A percentile compares a stretch with the other conserved stretches of the same genome.
Evolutionary conservation across 2,888 invertebrate genomes (phyloP).

Genomic region (Argyresthia goedartella): DNA sequence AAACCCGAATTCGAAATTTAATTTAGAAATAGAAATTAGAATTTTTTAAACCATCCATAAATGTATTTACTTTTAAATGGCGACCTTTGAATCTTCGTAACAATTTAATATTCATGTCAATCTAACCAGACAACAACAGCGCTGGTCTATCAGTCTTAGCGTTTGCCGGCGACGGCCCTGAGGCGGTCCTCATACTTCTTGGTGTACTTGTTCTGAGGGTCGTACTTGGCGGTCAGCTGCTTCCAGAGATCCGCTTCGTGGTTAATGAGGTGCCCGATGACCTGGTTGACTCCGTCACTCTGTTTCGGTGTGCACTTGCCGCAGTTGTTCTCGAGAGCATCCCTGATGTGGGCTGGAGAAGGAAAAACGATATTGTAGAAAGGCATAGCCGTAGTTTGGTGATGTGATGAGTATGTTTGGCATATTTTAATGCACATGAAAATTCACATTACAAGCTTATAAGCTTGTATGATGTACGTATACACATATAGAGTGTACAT

Average conservation of each 20-base stretch:
- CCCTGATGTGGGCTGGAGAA: slow-evolving; percentile 14
- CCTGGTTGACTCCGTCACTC: slow-evolving; percentile 11
- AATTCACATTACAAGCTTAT: no score
- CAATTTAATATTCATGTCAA: no score
- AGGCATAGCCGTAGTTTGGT: background rate
- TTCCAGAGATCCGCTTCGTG: slow-evolving; percentile 25
- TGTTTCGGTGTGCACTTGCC: slow-evolving; percentile 17
- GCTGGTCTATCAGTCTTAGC: no score
- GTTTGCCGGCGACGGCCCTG: background rate
- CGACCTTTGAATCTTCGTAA: no score
- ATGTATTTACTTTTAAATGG: no score
- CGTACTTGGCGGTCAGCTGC: slow-evolving; percentile 30
- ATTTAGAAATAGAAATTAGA: no score
- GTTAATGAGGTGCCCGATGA: slow-evolving; percentile 18
- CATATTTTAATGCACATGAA: no score
- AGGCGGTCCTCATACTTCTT: slow-evolving; percentile 26
- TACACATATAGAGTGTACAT: no score
- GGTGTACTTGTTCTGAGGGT: slow-evolving; percentile 25
- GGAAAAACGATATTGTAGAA: background rate
- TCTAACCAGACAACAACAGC: no score
- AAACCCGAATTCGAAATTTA: no score
- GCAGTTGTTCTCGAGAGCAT: slow-evolving; percentile 18
- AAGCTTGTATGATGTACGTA: no score
- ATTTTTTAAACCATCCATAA: no score
- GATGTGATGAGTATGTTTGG: background rate